A percentile compares a stretch with the other conserved stretches of the same genome.
Evolutionary conservation across 1,140 invertebrate species (phyloP).

Genomic region (Proctacanthus coquilletti): DNA sequence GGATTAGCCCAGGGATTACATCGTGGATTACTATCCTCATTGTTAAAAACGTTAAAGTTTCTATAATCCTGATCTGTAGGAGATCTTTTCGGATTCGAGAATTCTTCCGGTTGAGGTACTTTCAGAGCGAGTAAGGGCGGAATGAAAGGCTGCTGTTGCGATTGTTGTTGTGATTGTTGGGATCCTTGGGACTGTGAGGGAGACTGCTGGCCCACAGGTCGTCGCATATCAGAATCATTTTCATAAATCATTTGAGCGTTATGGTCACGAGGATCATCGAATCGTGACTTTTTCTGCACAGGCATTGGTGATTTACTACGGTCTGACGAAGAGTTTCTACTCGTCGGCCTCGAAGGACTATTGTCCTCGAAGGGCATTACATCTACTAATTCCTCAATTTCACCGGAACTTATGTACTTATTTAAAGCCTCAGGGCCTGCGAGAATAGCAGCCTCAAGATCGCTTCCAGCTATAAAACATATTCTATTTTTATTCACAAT

Average conservation of each 20-base stretch:
- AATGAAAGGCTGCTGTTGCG: slow-evolving; percentile 19
- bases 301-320: slow-evolving; percentile 15
- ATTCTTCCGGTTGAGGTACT: slow-evolving; percentile 11
- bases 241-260: slow-evolving; percentile 24
- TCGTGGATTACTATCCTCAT: not conserved
- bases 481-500: not conserved
- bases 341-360: slow-evolving; percentile 36
- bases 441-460: slow-evolving; percentile 52
- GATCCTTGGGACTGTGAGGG: slow-evolving; percentile 11
- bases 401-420: slow-evolving; percentile 57
- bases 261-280: slow-evolving; percentile 18
- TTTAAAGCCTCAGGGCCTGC: slow-evolving; percentile 60
- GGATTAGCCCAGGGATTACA: not conserved
- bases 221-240: slow-evolving; percentile 9
- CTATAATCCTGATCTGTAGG: not conserved
- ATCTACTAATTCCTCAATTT: slow-evolving; percentile 60
- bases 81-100: slow-evolving; percentile 8
- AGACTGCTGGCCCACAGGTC: not conserved
- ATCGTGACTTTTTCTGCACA: slow-evolving; percentile 21
- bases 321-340: slow-evolving; percentile 27
- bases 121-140: slow-evolving; percentile 19
- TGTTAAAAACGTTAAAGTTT: not conserved
- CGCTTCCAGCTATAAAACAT: slow-evolving; percentile 43
- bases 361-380: slow-evolving; percentile 48
- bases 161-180: not conserved